Percentiles rank a stretch among this genome's conserved stretches.
Conservation (phyloP, 2,888 invertebrate genomes). For the Xylota segnis region DNA sequence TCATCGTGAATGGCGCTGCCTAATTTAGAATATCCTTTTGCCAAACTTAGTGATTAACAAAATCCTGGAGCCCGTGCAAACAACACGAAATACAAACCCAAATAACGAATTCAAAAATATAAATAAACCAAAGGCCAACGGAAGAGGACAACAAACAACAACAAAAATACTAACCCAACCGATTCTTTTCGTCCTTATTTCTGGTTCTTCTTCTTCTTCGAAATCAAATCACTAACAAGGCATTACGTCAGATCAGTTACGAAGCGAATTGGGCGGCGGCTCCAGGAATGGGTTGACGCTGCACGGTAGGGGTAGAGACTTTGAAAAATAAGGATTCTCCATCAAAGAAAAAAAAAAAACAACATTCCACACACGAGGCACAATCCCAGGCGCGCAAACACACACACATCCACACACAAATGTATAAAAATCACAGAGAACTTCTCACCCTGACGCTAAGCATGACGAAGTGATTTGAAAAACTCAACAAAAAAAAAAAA, state of each 20-base stretch:
- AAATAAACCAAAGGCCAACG: slow-evolving; percentile 18
- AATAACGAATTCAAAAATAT: slow-evolving; percentile 33
- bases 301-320: neutral
- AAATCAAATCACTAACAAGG: slow-evolving; percentile 57
- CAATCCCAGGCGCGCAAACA: slow-evolving; percentile 12
- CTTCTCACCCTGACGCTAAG: slow-evolving; percentile 22
- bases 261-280: neutral
- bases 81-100: slow-evolving; percentile 23
- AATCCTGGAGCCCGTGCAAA: slow-evolving; percentile 39
- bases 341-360: slow-evolving; percentile 33
- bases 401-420: slow-evolving; percentile 28
- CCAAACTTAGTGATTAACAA: slow-evolving; percentile 14
- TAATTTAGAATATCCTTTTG: slow-evolving; percentile 12
- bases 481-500: slow-evolving; percentile 24
- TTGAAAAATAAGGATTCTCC: slow-evolving; percentile 13
- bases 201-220: neutral
- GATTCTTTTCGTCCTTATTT: slow-evolving; percentile 16
- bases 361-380: slow-evolving; percentile 3
- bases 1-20: neutral
- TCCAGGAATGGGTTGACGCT: neutral
- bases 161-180: neutral
- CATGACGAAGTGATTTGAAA: slow-evolving; percentile 51
- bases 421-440: slow-evolving; percentile 26
- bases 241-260: slow-evolving; percentile 70
- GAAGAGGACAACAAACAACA: slow-evolving; percentile 43